phyloP scores from a whole-genome alignment of 1,140 invertebrate species.

The Augochlora pura region DNA sequence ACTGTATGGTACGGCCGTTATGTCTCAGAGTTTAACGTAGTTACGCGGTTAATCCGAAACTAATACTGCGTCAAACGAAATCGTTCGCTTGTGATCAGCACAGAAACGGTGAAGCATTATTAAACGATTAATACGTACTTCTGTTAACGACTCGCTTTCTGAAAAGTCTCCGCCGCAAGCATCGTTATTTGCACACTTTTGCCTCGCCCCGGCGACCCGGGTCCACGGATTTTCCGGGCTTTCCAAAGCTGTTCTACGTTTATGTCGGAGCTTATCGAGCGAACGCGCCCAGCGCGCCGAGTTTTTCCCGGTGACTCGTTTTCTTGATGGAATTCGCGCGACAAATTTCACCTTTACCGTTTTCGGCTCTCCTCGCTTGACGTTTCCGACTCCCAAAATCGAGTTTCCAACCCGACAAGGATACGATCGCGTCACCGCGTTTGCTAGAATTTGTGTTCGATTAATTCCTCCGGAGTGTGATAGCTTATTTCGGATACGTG shows the following conservation, averaged over 20 bases:
- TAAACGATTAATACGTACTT: constrained; percentile 15
- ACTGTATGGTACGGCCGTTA: too few species aligned
- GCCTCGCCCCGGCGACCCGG: constrained; percentile 20
- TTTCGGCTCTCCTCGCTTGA: not conserved
- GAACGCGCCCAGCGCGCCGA: constrained; percentile 30
- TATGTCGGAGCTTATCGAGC: constrained; percentile 52
- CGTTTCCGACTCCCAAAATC: not conserved
- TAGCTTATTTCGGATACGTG: too few species aligned
- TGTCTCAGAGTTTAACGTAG: too few species aligned
- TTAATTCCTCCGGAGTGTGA: too few species aligned
- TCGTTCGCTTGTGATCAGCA: not conserved
- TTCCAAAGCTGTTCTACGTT: constrained; percentile 44
- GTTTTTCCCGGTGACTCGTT: constrained; percentile 44
- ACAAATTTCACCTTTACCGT: constrained; percentile 15
- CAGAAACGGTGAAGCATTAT: not conserved
- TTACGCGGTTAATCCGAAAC: too few species aligned
- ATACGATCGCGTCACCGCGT: too few species aligned
- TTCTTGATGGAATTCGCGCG: constrained; percentile 11
- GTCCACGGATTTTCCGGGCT: constrained; percentile 50
- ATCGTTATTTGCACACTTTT: constrained; percentile 13
- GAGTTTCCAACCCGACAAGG: too few species aligned
- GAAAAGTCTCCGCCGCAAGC: constrained; percentile 26
- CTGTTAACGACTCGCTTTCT: constrained; percentile 28
- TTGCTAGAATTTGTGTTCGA: too few species aligned
- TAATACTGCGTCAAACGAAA: not conserved